A percentile compares a stretch with the other conserved stretches of the same genome.
Evolutionary conservation across 2,797 vertebrate species (phyloP).

Genomic region (Australoheros facetus): DNA sequence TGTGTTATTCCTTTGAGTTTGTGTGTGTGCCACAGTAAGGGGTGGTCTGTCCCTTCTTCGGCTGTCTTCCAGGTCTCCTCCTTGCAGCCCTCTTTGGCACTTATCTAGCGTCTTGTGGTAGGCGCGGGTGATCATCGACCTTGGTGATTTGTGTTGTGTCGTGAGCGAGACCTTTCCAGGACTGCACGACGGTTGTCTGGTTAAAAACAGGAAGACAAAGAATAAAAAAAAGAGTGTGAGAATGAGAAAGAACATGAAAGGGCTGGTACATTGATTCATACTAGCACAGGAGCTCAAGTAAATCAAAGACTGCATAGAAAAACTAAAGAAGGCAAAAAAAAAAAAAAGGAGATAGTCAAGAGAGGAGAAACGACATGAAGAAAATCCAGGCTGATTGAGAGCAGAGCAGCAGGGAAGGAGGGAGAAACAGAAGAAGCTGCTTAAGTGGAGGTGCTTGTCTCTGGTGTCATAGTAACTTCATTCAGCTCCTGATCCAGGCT

Average conservation of each 20-base stretch:
- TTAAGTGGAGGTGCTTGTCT: slow-evolving; percentile 73
- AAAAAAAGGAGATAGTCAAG: background rate
- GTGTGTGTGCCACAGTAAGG: slow-evolving; percentile 35
- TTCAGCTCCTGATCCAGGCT: slow-evolving; percentile 73
- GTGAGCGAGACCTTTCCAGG: slow-evolving; percentile 97
- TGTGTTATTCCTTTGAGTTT: slow-evolving; percentile 16
- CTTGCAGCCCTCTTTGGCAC: slow-evolving; percentile 86
- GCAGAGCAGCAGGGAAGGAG: slow-evolving; percentile 65
- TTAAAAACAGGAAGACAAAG: background rate
- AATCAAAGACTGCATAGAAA: slow-evolving; percentile 52
- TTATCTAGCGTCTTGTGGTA: slow-evolving; percentile 75
- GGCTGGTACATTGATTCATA: slow-evolving; percentile 53
- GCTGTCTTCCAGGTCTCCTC: slow-evolving; percentile 61
- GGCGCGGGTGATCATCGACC: slow-evolving; percentile 85
- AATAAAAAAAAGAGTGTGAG: slow-evolving; percentile 40
- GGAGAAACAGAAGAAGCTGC: slow-evolving; percentile 82
- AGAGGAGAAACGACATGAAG: slow-evolving; percentile 38
- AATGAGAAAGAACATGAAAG: slow-evolving; percentile 73
- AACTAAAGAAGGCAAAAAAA: slow-evolving; percentile 60
- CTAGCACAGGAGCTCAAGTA: slow-evolving; percentile 38
- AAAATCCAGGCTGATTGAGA: slow-evolving; percentile 58
- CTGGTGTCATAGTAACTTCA: slow-evolving; percentile 84
- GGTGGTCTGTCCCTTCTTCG: slow-evolving; percentile 45
- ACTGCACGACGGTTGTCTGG: slow-evolving; percentile 91
- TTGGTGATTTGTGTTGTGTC: slow-evolving; percentile 88